These are phyloP conservation scores for Saccopteryx leptura DNA, from an alignment of 2,113 vertebrate species.

Conservation along the genomic window DNA sequence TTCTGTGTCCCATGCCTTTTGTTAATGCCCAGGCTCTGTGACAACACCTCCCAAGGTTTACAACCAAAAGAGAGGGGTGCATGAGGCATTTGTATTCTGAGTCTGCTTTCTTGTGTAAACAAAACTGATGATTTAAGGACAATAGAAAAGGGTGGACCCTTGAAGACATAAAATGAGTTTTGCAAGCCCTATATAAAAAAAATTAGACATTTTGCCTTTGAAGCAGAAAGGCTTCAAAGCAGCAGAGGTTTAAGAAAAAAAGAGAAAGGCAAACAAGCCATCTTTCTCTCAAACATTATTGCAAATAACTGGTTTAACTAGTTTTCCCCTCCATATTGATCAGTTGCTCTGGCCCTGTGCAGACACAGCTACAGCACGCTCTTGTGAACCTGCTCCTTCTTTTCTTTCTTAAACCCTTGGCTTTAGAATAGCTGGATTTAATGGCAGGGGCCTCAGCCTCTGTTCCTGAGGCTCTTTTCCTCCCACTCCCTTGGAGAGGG, in stretches of 20 bases:
- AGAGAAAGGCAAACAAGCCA: not conserved
- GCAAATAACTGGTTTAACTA: slow-evolving; percentile 28
- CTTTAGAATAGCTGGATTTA: slow-evolving; percentile 59
- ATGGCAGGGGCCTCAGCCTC: slow-evolving; percentile 43
- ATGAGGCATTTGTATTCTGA: slow-evolving; percentile 56
- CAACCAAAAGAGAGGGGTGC: slow-evolving; percentile 42
- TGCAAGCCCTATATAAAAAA: slow-evolving; percentile 20
- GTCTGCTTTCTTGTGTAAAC: not conserved
- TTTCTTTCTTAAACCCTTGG: not conserved
- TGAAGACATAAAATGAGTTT: slow-evolving; percentile 9
- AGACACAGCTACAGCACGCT: not conserved
- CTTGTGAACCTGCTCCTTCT: not conserved
- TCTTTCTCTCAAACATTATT: slow-evolving; percentile 46
- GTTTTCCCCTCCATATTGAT: not conserved
- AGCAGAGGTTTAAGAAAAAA: not conserved
- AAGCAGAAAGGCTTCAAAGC: not conserved
- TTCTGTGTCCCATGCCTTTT: not conserved
- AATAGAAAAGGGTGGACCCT: not conserved
- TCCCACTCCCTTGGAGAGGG: not conserved
- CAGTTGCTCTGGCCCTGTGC: not conserved
- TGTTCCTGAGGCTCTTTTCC: not conserved
- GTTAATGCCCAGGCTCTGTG: not conserved
- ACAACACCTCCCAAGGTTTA: not conserved
- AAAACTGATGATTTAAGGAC: slow-evolving; percentile 56
- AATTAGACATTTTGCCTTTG: slow-evolving; percentile 16